Evolutionary conservation across 2,888 invertebrate genomes (phyloP), one percentile per base, ranked within the genome.

Genomic region (Acleris cristana): DNA sequence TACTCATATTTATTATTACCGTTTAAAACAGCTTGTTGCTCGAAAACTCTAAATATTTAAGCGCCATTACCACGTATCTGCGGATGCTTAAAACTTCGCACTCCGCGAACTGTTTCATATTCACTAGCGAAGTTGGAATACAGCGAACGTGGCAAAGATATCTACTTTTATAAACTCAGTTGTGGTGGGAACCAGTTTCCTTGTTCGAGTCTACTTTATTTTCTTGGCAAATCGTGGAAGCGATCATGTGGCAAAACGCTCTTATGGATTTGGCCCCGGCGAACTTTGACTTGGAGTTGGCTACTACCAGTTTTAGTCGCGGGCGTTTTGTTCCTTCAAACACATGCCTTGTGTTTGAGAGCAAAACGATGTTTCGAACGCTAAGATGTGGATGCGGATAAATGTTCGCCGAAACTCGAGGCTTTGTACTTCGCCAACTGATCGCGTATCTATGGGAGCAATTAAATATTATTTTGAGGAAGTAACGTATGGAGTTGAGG

Each of bases 181-280:
- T 83, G 87, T 78, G 84, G 87, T 84, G 73, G 78, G 74, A 83
- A 85, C 79, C 83, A 86, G 86, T 88, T 87, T 84, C 75, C 80
- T 78, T 84, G 85, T 85, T 86, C 79, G 77, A 78, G 78, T 79
- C 78, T 81, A 86, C 87, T 89, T 85, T 88, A 90, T 90, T 89
- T 89, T 89, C 89, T 90, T 90, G 89, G 87, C 87, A 88, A 89
- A 90, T 89, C 88, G 88, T 87, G 83, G 84, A 90, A 88, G 87
- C 89, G 90, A 90, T 92, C 92, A 90, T 89, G 91, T 91, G 90
- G 90, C 89, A 90, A 90, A 90, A 90, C 84, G 89, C 84, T 87
- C 88, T 89, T 90, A 90, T 89, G 85, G 89, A 89, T 91, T 90
- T 89, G 82, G 89, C 91, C 89, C 82, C 78, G 74, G 86, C 90